Conservation (phyloP, 2,888 invertebrate species). For the Smittia aterrima region DNA sequence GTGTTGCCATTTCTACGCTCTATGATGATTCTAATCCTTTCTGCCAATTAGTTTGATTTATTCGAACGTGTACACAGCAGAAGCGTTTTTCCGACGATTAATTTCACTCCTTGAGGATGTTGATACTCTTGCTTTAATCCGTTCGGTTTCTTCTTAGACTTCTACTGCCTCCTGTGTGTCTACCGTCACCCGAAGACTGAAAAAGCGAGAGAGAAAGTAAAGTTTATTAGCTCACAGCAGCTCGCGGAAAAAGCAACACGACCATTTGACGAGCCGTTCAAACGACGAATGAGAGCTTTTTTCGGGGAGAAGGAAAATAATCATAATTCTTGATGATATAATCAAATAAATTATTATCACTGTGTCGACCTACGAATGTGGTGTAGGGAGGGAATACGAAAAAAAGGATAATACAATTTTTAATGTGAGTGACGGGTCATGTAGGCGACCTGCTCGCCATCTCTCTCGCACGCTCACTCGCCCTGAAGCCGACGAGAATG, state of each 20-base stretch:
- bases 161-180: neutral
- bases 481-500: neutral
- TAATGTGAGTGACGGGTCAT: conserved; percentile 3
- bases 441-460: neutral
- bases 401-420: neutral
- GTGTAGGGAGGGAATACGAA: neutral
- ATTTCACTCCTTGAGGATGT: neutral
- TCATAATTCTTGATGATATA: conserved; percentile 28
- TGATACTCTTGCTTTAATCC: neutral
- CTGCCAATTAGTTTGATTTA: conserved; percentile 36
- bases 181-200: neutral
- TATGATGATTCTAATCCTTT: conserved; percentile 14
- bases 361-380: neutral
- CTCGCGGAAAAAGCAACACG: neutral
- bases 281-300: neutral
- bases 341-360: conserved; percentile 37
- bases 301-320: neutral
- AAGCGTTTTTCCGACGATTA: neutral
- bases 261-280: neutral
- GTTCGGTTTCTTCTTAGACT: neutral
- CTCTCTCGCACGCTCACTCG: neutral
- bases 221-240: neutral
- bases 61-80: neutral
- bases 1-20: conserved; percentile 67
- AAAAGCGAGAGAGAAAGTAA: neutral